Evolutionary conservation across 2,888 invertebrate species (phyloP), one percentile per base, ranked within the genome.

Genomic region (Pyrgus malvae): DNA sequence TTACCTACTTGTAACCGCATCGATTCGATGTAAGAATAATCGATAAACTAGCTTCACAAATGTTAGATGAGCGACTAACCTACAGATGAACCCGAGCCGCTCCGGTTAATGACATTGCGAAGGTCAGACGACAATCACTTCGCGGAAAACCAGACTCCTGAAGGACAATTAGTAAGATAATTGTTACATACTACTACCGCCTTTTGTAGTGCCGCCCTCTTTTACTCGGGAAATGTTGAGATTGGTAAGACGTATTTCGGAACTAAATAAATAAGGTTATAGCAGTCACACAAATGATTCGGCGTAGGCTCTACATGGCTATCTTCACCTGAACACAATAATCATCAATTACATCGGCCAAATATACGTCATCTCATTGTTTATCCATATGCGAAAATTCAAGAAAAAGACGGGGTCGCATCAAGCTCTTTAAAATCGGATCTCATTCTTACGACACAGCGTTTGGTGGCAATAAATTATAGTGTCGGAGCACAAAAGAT

Each of bases 401-500:
- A 16, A n/a, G 25, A 40, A 55, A 64, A 72, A 63, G 70, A 70
- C 65, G 72, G 67, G 72, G 70, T 69, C 63, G 64, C 71, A 75
- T 78, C 71, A 70, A 78, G 73, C 74, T 73, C 74, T 77, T 69
- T 62, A 40, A 74, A 80, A 78, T 80, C 73, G 68, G 74, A 78
- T 81, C 78, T 80, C 67, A 61, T 73, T 72, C 70, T 80, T 80
- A 78, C 80, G 78, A 79, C 74, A 68, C 74, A 75, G 69, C 76
- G 75, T 83, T 83, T 82, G 81, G 77, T 79, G 70, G 81, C 74
- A 81, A 88, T 88, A 88, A 87, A 86, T 89, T 81, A 85, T 77
- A 72, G 80, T 80, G 82, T 84, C 76, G 79, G 78, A 80, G 81
- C 77, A 88, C 86, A 88, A 86, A 88, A 85, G 86, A 84, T 84